Evolutionary conservation across 2,888 invertebrate genomes (phyloP).

Genomic region (Notodonta ziczac): DNA sequence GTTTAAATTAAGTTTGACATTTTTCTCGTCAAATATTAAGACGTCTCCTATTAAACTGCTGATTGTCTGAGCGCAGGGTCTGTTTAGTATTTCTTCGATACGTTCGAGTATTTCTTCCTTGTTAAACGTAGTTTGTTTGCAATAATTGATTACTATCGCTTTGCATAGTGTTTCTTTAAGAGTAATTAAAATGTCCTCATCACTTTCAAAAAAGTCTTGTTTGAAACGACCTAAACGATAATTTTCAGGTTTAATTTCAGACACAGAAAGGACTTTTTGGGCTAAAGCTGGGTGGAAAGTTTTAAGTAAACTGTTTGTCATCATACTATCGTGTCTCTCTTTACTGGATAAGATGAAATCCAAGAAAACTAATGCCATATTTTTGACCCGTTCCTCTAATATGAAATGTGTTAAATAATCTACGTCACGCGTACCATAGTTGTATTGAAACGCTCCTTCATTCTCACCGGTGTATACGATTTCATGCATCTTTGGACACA

Average conservation of each 20-base stretch:
- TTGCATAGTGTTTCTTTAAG: slow-evolving; percentile 39
- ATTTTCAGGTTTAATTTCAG: slow-evolving; percentile 10
- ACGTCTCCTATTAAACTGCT: slow-evolving; percentile 44
- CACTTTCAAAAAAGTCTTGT: slow-evolving; percentile 39
- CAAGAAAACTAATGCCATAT: slow-evolving; percentile 40
- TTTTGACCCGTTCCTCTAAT: slow-evolving; percentile 38
- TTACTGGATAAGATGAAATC: slow-evolving; percentile 37
- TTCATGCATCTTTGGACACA: slow-evolving; percentile 34
- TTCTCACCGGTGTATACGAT: slow-evolving; percentile 37
- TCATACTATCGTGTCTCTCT: slow-evolving; percentile 35
- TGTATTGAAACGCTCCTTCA: slow-evolving; percentile 39
- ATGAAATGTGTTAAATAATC: slow-evolving; percentile 36
- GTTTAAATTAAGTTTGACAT: slow-evolving; percentile 23
- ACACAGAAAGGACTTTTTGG: slow-evolving; percentile 37
- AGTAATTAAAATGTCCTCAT: slow-evolving; percentile 27
- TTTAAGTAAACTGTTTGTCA: slow-evolving; percentile 43
- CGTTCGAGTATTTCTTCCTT: slow-evolving; percentile 28
- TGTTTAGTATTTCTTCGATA: slow-evolving; percentile 25
- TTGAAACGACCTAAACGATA: slow-evolving; percentile 39
- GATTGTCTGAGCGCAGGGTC: slow-evolving; percentile 34
- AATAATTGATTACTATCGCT: slow-evolving; percentile 33
- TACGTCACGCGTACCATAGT: slow-evolving; percentile 35
- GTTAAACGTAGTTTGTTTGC: slow-evolving; percentile 24
- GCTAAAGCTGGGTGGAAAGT: slow-evolving; percentile 48
- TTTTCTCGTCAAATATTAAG: slow-evolving; percentile 28